These are phyloP conservation scores for Scortum barcoo DNA, from an alignment of 2,113 vertebrate genomes.

Conservation along the genomic window DNA sequence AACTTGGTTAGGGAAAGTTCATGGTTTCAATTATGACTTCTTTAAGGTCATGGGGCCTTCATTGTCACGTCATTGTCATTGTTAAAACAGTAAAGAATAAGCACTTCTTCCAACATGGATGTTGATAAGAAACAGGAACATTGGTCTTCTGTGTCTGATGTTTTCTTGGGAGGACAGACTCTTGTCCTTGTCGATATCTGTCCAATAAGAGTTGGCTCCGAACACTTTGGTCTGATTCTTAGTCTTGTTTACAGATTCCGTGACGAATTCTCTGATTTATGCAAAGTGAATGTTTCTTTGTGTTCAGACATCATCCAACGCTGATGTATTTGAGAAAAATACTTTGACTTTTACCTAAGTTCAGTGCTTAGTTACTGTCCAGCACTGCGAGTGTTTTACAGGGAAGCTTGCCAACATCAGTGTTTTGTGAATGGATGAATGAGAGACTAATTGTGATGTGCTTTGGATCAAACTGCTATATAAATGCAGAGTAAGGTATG, in stretches of 20 bases:
- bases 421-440: background rate
- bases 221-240: background rate
- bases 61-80: too few relatives aligned
- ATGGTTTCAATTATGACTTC: background rate
- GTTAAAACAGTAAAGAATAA: too few relatives aligned
- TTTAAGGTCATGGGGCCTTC: background rate
- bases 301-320: too few relatives aligned
- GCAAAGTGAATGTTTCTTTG: background rate
- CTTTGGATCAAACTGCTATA: background rate
- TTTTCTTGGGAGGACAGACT: background rate
- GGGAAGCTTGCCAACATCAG: background rate
- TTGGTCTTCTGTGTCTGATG: background rate
- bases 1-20: background rate
- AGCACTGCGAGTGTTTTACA: background rate
- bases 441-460: too few relatives aligned
- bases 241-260: slow-evolving; percentile 2
- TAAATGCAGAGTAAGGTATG: background rate
- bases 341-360: background rate
- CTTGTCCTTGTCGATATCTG: background rate
- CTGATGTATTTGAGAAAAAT: background rate
- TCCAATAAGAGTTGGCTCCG: background rate
- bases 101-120: background rate
- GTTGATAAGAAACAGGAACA: background rate
- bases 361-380: background rate
- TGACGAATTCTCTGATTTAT: background rate